Evolutionary conservation across 2,797 vertebrate genomes (phyloP).

Genomic region (Gorsachius magnificus): DNA sequence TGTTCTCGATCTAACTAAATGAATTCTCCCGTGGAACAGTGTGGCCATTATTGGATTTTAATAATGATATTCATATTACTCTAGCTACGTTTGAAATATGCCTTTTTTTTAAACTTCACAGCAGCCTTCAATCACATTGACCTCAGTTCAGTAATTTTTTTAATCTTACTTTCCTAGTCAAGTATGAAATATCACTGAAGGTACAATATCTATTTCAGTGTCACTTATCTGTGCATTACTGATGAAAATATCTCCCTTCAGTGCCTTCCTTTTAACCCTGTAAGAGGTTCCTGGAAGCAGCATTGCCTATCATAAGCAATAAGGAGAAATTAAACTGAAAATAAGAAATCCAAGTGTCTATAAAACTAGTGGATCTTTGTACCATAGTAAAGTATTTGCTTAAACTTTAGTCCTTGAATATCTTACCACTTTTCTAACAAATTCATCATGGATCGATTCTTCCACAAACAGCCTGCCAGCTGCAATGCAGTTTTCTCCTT

Average conservation of each 20-base stretch:
- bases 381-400: background rate
- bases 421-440: slow-evolving; percentile 90
- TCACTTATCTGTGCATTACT: background rate
- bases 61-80: background rate
- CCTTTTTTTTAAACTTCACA: background rate
- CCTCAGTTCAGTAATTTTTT: background rate
- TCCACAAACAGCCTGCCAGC: slow-evolving; percentile 96
- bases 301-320: background rate
- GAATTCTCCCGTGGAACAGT: background rate
- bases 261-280: background rate
- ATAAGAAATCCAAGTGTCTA: background rate
- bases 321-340: background rate
- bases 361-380: background rate
- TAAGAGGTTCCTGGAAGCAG: background rate
- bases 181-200: background rate
- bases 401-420: background rate
- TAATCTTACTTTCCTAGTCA: background rate
- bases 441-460: slow-evolving; percentile 94
- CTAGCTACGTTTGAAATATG: background rate
- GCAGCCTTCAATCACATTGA: background rate
- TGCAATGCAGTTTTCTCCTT: slow-evolving; percentile 98
- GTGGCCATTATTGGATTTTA: background rate
- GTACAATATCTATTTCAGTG: background rate
- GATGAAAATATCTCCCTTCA: background rate
- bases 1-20: background rate